Conservation (phyloP, 2,888 invertebrate species). For the Nebria salina region DNA sequence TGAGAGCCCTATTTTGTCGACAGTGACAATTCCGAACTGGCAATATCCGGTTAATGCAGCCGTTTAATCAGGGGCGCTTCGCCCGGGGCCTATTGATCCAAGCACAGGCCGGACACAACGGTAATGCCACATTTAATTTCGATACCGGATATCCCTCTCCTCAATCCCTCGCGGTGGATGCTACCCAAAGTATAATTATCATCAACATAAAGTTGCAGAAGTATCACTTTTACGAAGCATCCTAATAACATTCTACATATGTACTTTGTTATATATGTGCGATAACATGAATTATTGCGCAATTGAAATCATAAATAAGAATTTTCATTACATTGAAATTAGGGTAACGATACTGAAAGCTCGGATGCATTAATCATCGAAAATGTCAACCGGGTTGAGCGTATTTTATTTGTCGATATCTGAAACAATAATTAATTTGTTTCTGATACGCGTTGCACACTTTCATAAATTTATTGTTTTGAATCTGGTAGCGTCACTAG, state of each 20-base stretch:
- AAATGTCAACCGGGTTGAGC: neutral
- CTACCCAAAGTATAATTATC: conserved; percentile 14
- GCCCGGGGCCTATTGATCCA: conserved; percentile 60
- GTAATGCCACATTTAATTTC: conserved; percentile 22
- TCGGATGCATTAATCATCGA: conserved; percentile 17
- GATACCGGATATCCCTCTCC: neutral
- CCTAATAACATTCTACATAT: too few relatives aligned
- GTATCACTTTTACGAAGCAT: too few relatives aligned
- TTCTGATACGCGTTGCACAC: conserved; percentile 24
- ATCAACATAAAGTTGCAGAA: neutral
- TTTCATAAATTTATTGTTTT: conserved; percentile 6
- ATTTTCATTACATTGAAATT: neutral
- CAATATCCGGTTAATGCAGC: conserved; percentile 61
- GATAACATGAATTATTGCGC: too few relatives aligned
- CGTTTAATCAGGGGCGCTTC: conserved; percentile 58
- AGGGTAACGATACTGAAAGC: neutral
- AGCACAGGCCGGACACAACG: conserved; percentile 33
- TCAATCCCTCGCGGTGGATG: neutral
- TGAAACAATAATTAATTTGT: conserved; percentile 35
- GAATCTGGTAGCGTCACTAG: neutral
- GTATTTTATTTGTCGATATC: conserved; percentile 23
- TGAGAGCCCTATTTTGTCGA: conserved; percentile 46
- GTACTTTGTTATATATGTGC: too few relatives aligned
- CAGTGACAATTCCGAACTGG: conserved; percentile 60
- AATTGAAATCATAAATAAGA: neutral